A percentile compares a stretch with the other conserved stretches of the same genome.
Evolutionary conservation across 1,140 invertebrate genomes (phyloP).

Genomic region (Bicyclus anynana): DNA sequence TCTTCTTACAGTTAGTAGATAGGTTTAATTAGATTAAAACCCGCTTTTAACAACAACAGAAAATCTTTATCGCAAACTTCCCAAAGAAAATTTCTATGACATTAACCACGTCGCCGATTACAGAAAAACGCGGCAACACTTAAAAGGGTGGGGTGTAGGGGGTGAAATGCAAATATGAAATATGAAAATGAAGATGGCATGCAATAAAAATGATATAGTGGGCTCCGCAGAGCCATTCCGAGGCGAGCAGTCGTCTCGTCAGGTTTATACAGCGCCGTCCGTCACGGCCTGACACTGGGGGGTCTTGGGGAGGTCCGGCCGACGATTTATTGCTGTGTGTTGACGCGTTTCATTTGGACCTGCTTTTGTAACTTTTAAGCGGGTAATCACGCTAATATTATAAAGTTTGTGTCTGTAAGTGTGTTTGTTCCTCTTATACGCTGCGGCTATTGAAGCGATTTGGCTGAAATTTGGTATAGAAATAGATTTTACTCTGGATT

Average conservation of each 20-base stretch:
- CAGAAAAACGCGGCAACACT: conserved; percentile 61
- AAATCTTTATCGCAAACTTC: background rate
- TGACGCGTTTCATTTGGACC: conserved; percentile 32
- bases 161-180: conserved; percentile 78
- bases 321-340: conserved; percentile 65
- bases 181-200: conserved; percentile 79
- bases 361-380: conserved; percentile 33
- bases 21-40: too few relatives aligned
- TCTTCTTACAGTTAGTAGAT: too few relatives aligned
- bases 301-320: conserved; percentile 25
- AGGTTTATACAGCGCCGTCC: conserved; percentile 76
- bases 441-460: too few relatives aligned
- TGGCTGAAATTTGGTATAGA: too few relatives aligned
- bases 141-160: conserved; percentile 38
- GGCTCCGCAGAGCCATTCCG: conserved; percentile 77
- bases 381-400: too few relatives aligned
- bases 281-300: conserved; percentile 72
- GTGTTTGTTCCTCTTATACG: too few relatives aligned
- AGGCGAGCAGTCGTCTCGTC: conserved; percentile 71
- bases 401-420: too few relatives aligned
- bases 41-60: background rate
- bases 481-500: too few relatives aligned
- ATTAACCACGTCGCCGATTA: conserved; percentile 36
- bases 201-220: conserved; percentile 79
- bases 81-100: conserved; percentile 1